These are phyloP conservation scores for Leiothrix lutea DNA, from an alignment of 2,113 vertebrate species.

Conservation along the genomic window DNA sequence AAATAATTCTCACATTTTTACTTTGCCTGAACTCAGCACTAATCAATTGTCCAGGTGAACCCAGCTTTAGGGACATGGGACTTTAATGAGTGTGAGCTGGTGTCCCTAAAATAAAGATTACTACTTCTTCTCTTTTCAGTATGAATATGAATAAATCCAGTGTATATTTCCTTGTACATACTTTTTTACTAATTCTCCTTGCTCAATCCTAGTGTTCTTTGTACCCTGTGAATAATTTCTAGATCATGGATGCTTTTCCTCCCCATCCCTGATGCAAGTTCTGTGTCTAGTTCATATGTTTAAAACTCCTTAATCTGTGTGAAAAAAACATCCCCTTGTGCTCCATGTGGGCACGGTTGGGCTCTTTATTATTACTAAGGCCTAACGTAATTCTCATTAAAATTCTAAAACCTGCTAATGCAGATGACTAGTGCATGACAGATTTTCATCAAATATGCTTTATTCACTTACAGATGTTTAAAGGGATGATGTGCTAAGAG, in stretches of 20 bases:
- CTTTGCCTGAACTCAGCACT: not conserved
- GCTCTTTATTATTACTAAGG: not conserved
- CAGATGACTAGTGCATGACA: not conserved
- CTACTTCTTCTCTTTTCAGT: not conserved
- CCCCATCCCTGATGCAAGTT: rapidly evolving
- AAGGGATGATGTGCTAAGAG: not conserved
- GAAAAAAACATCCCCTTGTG: not conserved
- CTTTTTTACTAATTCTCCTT: not conserved
- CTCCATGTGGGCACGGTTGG: not conserved
- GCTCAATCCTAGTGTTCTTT: not conserved
- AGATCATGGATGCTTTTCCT: not conserved
- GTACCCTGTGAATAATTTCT: not conserved
- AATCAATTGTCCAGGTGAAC: not conserved
- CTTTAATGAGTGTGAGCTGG: not conserved
- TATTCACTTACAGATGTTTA: conserved; percentile 29
- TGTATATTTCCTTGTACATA: not conserved
- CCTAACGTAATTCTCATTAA: not conserved
- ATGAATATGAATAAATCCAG: not conserved
- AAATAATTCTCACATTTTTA: not conserved
- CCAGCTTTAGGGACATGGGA: not conserved
- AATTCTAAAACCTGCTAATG: not conserved
- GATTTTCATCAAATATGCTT: conserved; percentile 7
- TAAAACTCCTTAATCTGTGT: not conserved
- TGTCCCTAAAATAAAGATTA: not conserved
- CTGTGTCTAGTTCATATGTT: not conserved